Evolutionary conservation across 2,113 vertebrate species (phyloP), one percentile per base, ranked within the genome.

Genomic region (Cephalopterus ornatus): DNA sequence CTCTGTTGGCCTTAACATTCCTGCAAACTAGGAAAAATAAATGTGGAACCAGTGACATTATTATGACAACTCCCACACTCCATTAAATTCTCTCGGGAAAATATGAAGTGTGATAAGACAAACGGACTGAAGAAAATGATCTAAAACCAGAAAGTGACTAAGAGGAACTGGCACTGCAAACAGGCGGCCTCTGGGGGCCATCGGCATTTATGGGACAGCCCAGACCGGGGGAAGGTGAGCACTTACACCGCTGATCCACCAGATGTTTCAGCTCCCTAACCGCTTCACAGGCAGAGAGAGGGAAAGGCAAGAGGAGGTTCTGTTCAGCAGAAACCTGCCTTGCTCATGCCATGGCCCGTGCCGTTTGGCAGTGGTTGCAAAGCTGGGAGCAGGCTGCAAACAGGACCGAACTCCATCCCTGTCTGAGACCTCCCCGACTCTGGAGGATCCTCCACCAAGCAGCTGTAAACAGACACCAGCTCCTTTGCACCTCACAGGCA

Each of bases 1-100:
- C 35, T 80, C 72, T 55, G 39, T 73, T 55, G 26, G 71, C 46
- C 71, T 85, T 61, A 58, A 46, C 44, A 82, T 94, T 96, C 93
- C 93, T 75, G 62, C 53, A 85, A 96, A 67, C 49, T 66, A 94
- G 95, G 50, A 49, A 96, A 95, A 96, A 96, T 88, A 95, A 95
- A 95, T 23, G 53, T 68, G 35, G 28, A 87, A 85, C 37, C 3
- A 1, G 49, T 44, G 66, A 89, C 77, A 75, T 85, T 94, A 68
- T 94, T 92, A 78, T 84, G 89, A 86, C 47, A 88, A 66, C 70
- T 91, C 84, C 80, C 78, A 94, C 81, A 88, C 66, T 95, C 81
- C 81, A 87, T 91, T 95, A 85, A 94, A 85, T 96, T 89, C 81
- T 94, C 77, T 82, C 56, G 75, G 83, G 91, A 91, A 87, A 95